Percentiles rank a stretch among this genome's conserved stretches.
These are phyloP conservation scores for cat (Felis catus) DNA, from an alignment of 2,113 vertebrate species.

Conservation along the genomic window F.catus_Fca126_mat1.0 CM031413.1:136561001-136561500, in stretches of 20 bases:
- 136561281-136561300: neutral
- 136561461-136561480: neutral
- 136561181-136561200: neutral
- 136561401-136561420: neutral
- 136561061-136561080: neutral
- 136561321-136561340: neutral
- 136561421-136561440: neutral
- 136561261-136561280: neutral
- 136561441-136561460: neutral
- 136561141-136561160: neutral
- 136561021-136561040: neutral
- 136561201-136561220: neutral
- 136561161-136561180: neutral
- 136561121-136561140: neutral
- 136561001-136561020: neutral
- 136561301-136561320: neutral
- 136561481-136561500: neutral
- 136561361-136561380: neutral
- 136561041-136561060: neutral
- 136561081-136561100: neutral
- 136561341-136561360: neutral
- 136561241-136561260: slow-evolving; percentile 7
- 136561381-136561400: slow-evolving; percentile 18
- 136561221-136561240: neutral
- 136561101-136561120: neutral